Percentiles rank a stretch among this genome's conserved stretches.
phyloP scores from a whole-genome alignment of 2,888 invertebrate species.

The Campopleginae sp. region DNA sequence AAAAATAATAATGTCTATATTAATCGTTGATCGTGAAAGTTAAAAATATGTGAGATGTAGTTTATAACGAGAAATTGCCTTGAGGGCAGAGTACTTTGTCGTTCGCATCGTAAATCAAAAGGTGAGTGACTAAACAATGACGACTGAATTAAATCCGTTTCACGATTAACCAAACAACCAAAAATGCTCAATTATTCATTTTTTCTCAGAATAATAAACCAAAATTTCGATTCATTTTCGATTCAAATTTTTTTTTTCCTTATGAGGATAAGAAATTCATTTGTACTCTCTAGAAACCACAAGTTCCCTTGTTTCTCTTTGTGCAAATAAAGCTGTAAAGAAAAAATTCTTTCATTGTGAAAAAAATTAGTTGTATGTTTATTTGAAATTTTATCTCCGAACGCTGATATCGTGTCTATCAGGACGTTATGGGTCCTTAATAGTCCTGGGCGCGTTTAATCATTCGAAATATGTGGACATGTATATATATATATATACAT shows the following conservation, averaged over 20 bases:
- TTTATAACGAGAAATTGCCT: constrained; percentile 78
- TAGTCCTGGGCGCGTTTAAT: neutral
- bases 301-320: neutral
- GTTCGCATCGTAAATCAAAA: constrained; percentile 73
- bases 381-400: neutral
- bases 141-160: neutral
- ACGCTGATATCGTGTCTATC: neutral
- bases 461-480: neutral
- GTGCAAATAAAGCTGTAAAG: neutral
- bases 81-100: constrained; percentile 77
- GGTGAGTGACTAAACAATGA: constrained; percentile 70
- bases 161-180: neutral
- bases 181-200: neutral
- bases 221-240: neutral
- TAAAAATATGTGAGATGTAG: constrained; percentile 80
- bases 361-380: neutral
- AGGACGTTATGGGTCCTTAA: neutral
- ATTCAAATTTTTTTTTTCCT: neutral
- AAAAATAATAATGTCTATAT: constrained; percentile 76
- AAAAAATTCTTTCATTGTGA: neutral
- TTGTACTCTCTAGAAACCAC: neutral
- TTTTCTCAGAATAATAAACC: neutral
- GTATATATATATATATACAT: constrained; percentile 6
- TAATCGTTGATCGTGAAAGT: constrained; percentile 76
- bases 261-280: neutral